Percentiles rank a stretch among this genome's conserved stretches.
Conservation (phyloP, 2,888 invertebrate genomes). For the Philopedon plagiatum region DNA sequence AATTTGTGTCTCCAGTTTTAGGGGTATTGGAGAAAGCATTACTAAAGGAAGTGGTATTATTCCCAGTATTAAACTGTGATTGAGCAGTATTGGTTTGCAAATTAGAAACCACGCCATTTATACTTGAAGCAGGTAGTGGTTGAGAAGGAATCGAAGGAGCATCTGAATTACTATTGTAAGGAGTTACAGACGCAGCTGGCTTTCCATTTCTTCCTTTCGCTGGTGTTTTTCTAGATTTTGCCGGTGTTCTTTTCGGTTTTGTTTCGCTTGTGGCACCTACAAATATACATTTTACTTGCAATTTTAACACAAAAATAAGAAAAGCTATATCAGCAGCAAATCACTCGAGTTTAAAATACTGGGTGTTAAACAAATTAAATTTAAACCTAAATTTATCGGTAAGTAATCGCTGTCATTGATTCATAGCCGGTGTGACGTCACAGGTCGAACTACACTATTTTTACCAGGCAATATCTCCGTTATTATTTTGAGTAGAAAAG, state of each 20-base stretch:
- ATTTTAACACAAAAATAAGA: no score
- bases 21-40: slow-evolving; percentile 28
- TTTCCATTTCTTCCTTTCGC: slow-evolving; percentile 67
- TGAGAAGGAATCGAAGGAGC: slow-evolving; percentile 2
- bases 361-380: no score
- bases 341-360: no score
- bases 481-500: no score
- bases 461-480: no score
- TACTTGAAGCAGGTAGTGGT: slow-evolving; percentile 2
- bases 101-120: neutral
- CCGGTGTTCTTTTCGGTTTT: slow-evolving; percentile 62
- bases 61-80: neutral
- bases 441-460: no score
- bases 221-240: slow-evolving; percentile 67
- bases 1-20: slow-evolving; percentile 35
- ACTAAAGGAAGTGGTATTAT: slow-evolving; percentile 17
- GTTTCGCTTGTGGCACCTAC: slow-evolving; percentile 53
- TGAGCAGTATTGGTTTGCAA: slow-evolving; percentile 10
- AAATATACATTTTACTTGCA: neutral
- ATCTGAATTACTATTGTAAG: slow-evolving; percentile 62
- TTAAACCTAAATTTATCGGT: no score
- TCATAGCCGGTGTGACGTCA: no score
- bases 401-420: no score
- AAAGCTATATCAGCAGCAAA: no score
- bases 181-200: slow-evolving; percentile 73